Evolutionary conservation across 2,888 invertebrate species (phyloP).

Genomic region (Mythimna ferrago): DNA sequence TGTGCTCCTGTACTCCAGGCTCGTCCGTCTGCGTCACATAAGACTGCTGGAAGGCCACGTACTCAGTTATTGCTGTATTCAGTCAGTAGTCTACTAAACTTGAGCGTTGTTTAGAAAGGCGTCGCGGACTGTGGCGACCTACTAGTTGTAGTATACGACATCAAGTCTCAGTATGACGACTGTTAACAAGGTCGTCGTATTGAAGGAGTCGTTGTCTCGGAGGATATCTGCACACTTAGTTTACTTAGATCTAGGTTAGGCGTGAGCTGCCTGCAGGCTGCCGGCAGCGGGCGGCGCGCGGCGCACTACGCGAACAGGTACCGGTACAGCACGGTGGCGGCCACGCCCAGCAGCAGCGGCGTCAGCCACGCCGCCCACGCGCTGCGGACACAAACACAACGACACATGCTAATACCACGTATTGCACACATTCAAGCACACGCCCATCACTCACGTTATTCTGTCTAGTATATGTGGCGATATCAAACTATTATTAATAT

Average conservation of each 20-base stretch:
- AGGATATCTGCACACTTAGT: slow-evolving; percentile 23
- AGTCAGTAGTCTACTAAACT: slow-evolving; percentile 19
- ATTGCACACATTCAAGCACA: slow-evolving; percentile 1
- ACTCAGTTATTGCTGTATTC: slow-evolving; percentile 27
- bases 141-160: neutral
- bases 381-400: slow-evolving; percentile 69
- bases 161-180: neutral
- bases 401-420: slow-evolving; percentile 48
- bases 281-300: slow-evolving; percentile 22
- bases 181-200: neutral
- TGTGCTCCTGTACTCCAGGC: neutral
- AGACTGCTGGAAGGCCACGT: slow-evolving; percentile 15
- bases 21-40: slow-evolving; percentile 13
- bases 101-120: neutral
- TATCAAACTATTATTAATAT: neutral
- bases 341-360: slow-evolving; percentile 92
- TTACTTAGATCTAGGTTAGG: slow-evolving; percentile 28
- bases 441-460: neutral
- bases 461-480: neutral
- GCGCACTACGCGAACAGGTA: slow-evolving; percentile 91
- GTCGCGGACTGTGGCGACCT: neutral
- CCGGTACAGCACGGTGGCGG: slow-evolving; percentile 93
- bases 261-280: slow-evolving; percentile 14
- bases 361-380: slow-evolving; percentile 92
- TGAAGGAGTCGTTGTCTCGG: slow-evolving; percentile 30